Percentiles rank a stretch among this genome's conserved stretches.
Conservation (phyloP, 2,113 vertebrate genomes). For the Macquaria ambigua region DNA sequence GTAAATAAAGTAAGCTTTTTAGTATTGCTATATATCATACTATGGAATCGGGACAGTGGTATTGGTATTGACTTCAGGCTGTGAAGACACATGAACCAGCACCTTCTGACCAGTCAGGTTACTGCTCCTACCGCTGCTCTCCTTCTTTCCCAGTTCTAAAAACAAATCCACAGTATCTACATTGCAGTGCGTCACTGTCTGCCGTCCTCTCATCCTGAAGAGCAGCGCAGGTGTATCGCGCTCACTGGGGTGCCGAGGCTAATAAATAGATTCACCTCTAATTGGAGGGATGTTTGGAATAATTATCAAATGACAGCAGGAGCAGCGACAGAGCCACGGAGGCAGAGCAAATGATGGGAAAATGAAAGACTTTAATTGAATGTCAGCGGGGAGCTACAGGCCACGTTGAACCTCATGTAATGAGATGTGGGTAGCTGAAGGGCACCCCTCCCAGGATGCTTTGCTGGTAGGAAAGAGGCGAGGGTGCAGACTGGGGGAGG, state of each 20-base stretch:
- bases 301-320: conserved; percentile 72
- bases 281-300: conserved; percentile 60
- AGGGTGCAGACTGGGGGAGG: conserved; percentile 15
- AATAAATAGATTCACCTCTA: conserved; percentile 54
- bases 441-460: conserved; percentile 65
- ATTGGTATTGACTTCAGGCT: neutral
- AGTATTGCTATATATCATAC: neutral
- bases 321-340: conserved; percentile 36
- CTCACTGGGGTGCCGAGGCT: conserved; percentile 4
- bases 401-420: conserved; percentile 64
- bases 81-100: conserved; percentile 14
- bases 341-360: conserved; percentile 62
- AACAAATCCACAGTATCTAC: neutral
- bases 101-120: neutral
- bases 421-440: conserved; percentile 69
- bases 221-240: conserved; percentile 36
- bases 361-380: conserved; percentile 76
- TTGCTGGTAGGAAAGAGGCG: conserved; percentile 25
- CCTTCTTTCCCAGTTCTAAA: neutral
- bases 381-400: conserved; percentile 73
- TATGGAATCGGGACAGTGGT: neutral
- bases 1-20: neutral
- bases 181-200: neutral
- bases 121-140: too few relatives aligned
- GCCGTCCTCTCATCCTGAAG: conserved; percentile 1